phyloP scores from a whole-genome alignment of 2,888 invertebrate species.

The Smittia aterrima region DNA sequence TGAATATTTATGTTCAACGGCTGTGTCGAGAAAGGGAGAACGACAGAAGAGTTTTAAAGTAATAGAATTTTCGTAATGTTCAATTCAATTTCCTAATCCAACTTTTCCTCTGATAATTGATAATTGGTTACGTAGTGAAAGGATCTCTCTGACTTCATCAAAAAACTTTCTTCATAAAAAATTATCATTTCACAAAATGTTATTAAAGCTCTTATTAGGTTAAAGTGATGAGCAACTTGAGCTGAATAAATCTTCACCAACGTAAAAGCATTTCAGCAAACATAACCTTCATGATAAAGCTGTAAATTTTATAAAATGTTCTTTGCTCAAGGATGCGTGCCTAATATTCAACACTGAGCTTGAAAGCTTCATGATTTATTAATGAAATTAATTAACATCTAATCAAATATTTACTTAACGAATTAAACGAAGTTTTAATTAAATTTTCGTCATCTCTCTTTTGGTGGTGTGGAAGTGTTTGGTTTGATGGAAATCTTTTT shows the following conservation, averaged over 20 bases:
- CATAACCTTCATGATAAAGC: neutral
- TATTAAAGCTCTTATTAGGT: too few species aligned
- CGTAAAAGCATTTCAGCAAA: neutral
- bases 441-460: slow-evolving; percentile 19
- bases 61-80: slow-evolving; percentile 22
- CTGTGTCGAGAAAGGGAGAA: neutral
- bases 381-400: slow-evolving; percentile 39
- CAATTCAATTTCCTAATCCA: slow-evolving; percentile 24
- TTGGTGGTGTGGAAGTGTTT: neutral
- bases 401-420: slow-evolving; percentile 35
- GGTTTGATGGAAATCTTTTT: neutral
- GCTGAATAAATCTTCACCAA: neutral
- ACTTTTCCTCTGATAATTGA: neutral
- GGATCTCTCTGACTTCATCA: too few species aligned
- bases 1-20: slow-evolving; percentile 30
- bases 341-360: slow-evolving; percentile 4
- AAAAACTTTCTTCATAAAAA: too few species aligned
- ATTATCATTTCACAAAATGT: too few species aligned
- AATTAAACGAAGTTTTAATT: slow-evolving; percentile 26
- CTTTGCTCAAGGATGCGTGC: neutral
- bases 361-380: slow-evolving; percentile 30
- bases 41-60: neutral
- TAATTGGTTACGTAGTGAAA: neutral
- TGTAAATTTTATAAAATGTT: neutral
- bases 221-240: too few species aligned